Evolutionary conservation across 2,113 vertebrate genomes (phyloP), one percentile per base, ranked within the genome.

Genomic region (Pseudorectes ferrugineus): DNA sequence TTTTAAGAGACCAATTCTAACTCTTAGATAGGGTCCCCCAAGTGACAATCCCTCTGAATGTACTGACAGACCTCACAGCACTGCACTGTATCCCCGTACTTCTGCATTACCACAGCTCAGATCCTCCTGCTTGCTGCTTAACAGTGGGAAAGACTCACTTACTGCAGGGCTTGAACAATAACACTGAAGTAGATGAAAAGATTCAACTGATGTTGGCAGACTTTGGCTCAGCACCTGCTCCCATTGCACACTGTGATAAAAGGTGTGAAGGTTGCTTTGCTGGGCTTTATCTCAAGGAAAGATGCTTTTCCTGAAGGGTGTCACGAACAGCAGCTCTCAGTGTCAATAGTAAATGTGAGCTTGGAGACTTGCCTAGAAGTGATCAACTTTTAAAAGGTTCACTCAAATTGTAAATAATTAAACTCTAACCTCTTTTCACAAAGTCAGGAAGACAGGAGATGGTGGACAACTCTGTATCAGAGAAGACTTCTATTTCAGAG

Each of bases 401-500:
- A 67, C 13, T 67, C 63, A 85, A 31, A 72, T 5, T 26, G 23
- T 52, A 45, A 88, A 88, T 58, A 43, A 95, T 84, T 91, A 83
- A 70, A 28, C 35, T 58, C 35, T 79, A 89, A 71, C 52, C 22
- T 73, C n/a, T 72, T 76, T 76, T 31, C 51, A 76, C 33, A 40
- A 45, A 85, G 42, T 52, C 49, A n/a, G 45, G 88, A 95, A 93
- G 35, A 36, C 20, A 73, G 28, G 17, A 81, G 75, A 49, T 8
- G 5, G 48, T 61, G 31, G 51, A 73, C 76, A 95, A 58, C 65
- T 43, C 86, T 49, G 10, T n/a, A 51, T 65, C n/a, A 88, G 54
- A 83, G 61, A 80, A 77, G 25, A 72, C 7, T 95, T 91, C 46
- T 46, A 48, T 73, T 93, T 96, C 79, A 94, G 92, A 80, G 19